phyloP scores from a whole-genome alignment of 1,140 invertebrate genomes.

The Cotesia typhae region DNA sequence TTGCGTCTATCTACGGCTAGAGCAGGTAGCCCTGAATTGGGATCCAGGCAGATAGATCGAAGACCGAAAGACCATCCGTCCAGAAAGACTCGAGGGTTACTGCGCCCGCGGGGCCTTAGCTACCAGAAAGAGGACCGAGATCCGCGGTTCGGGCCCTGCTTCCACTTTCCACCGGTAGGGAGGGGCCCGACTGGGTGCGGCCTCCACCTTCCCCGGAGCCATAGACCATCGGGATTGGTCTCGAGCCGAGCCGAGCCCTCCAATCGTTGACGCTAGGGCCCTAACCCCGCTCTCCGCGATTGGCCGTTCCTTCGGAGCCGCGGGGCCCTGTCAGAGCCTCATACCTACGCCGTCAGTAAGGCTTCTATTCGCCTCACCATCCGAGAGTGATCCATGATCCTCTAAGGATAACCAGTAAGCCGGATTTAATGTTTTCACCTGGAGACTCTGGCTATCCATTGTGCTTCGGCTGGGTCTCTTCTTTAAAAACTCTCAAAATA shows the following conservation, averaged over 20 bases:
- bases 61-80: slow-evolving; percentile 60
- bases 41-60: slow-evolving; percentile 52
- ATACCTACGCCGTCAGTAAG: not conserved
- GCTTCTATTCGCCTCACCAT: slow-evolving; percentile 9
- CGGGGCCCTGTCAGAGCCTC: slow-evolving; percentile 44
- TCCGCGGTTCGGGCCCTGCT: slow-evolving; percentile 28
- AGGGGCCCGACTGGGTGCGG: slow-evolving; percentile 46
- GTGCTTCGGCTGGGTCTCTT: too few species aligned
- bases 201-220: slow-evolving; percentile 39
- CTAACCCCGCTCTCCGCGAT: slow-evolving; percentile 37
- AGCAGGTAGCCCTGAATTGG: slow-evolving; percentile 25
- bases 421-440: too few species aligned
- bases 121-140: slow-evolving; percentile 57
- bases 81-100: slow-evolving; percentile 66
- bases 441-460: too few species aligned
- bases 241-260: not conserved
- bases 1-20: slow-evolving; percentile 46
- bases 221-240: slow-evolving; percentile 30
- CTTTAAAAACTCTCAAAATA: too few species aligned
- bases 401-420: too few species aligned
- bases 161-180: slow-evolving; percentile 33
- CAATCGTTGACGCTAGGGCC: slow-evolving; percentile 19
- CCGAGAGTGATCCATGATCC: too few species aligned
- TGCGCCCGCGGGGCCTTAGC: slow-evolving; percentile 66
- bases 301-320: slow-evolving; percentile 40